Evolutionary conservation across 2,888 invertebrate species (phyloP).

Genomic region (Ceratothoa steindachneri): DNA sequence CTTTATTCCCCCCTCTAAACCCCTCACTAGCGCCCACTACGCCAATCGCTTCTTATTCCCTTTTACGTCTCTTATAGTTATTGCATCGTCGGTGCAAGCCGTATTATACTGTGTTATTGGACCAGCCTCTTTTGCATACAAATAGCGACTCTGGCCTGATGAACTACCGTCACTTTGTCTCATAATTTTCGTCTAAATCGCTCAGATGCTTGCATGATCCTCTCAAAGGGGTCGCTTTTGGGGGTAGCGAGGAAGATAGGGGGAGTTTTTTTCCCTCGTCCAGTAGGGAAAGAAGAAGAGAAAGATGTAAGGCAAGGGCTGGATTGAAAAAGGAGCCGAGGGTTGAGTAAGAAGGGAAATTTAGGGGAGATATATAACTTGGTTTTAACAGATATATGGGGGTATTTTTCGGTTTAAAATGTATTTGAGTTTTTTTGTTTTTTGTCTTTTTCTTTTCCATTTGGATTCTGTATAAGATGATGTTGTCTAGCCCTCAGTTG

Average conservation of each 20-base stretch:
- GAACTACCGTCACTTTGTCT: constrained; percentile 47
- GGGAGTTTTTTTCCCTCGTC: not conserved
- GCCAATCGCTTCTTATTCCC: not conserved
- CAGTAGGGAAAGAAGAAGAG: too few relatives aligned
- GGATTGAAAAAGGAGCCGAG: too few relatives aligned
- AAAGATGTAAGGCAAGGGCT: too few relatives aligned
- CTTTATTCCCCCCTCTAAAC: not conserved
- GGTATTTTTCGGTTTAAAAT: constrained; percentile 12
- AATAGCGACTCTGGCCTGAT: constrained; percentile 45
- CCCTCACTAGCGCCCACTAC: not conserved
- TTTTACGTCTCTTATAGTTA: constrained; percentile 7
- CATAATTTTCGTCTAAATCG: constrained; percentile 47
- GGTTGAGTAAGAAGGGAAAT: not conserved
- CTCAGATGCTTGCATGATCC: constrained; percentile 33
- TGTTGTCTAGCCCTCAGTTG: not conserved
- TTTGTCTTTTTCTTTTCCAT: not conserved
- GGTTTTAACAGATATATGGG: constrained; percentile 15
- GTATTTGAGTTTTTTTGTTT: constrained; percentile 3
- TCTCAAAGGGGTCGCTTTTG: constrained; percentile 7
- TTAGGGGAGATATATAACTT: constrained; percentile 5
- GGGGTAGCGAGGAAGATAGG: not conserved
- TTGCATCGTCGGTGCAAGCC: constrained; percentile 10
- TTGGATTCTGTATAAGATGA: not conserved
- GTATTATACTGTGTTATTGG: constrained; percentile 48
- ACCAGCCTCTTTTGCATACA: constrained; percentile 45